Conservation (phyloP, 2,113 vertebrate species). For the Cettia cetti region DNA sequence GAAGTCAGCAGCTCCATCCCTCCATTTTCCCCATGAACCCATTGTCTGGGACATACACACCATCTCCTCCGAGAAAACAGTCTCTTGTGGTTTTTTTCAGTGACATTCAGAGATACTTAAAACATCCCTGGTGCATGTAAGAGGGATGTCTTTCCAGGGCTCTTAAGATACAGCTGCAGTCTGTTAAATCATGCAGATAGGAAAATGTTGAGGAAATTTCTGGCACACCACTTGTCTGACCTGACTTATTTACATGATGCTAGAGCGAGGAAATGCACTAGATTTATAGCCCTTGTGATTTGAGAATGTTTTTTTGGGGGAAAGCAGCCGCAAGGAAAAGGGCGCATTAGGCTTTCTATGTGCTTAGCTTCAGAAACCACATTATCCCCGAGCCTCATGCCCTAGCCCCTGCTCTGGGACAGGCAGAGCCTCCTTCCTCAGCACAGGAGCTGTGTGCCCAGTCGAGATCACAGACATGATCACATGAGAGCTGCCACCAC, state of each 20-base stretch:
- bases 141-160: background rate
- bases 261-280: background rate
- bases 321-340: background rate
- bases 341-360: background rate
- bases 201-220: background rate
- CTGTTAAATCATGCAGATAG: background rate
- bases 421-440: background rate
- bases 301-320: background rate
- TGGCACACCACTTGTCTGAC: background rate
- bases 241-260: background rate
- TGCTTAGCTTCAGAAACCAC: background rate
- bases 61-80: background rate
- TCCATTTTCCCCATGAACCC: background rate
- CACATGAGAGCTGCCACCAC: background rate
- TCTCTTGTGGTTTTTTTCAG: background rate
- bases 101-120: background rate
- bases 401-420: background rate
- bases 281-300: background rate
- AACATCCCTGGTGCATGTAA: background rate
- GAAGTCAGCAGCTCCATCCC: background rate
- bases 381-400: accelerated
- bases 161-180: background rate
- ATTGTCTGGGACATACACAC: background rate
- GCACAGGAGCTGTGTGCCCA: accelerated
- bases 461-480: accelerated